Base-by-base conservation (phyloP, 2,797 vertebrate species). In the Buphagus erythrorhynchus region DNA sequence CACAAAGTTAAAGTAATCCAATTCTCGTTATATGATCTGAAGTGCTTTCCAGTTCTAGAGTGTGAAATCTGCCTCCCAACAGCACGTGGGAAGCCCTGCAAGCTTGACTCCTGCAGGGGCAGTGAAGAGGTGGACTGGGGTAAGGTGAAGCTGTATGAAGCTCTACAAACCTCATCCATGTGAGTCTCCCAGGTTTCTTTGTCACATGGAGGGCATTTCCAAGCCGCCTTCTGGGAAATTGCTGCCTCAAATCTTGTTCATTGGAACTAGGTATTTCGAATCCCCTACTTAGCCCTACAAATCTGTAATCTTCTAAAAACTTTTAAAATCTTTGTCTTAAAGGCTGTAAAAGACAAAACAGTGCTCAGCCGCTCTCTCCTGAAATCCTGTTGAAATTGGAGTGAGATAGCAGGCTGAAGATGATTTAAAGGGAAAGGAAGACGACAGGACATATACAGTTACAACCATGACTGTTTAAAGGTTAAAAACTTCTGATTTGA, bases 281-380 rank as follows among this genome's bases (percentile, higher is more conserved):
- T 86, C 46, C 40, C 42, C 62, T 52, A 26, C 57, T 90, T 78
- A 95, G 43, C 29, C 46, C 26, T 66, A 77, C 67, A 81, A 61
- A 90, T 88, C 42, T 80, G 69, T 86, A 74, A 78, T 84, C 54
- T 89, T 92, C 40, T 6, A 71, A 93, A 93, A 85, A 86, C 16
- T 46, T 86, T 25, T 16, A 11, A 86, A 77, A 55, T 81, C 55
- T 81, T 90, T 3, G 2, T 75, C 62, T 75, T 81, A 62, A 86
- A 84, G 69, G 33, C 48, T 16, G 13, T 72, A 74, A 72, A 92
- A 77, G 38, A 77, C 29, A 71, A n/a, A 92, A 35, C 3, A n/a
- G 29, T 48, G 21, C 43, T 87, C 20, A 61, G 61, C 25, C 1
- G 2, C 31, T 51, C 43, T 52, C 49, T 48, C 31, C 67, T 85